phyloP scores from a whole-genome alignment of 1,140 invertebrate genomes.

The Potamilus streckersoni region DNA sequence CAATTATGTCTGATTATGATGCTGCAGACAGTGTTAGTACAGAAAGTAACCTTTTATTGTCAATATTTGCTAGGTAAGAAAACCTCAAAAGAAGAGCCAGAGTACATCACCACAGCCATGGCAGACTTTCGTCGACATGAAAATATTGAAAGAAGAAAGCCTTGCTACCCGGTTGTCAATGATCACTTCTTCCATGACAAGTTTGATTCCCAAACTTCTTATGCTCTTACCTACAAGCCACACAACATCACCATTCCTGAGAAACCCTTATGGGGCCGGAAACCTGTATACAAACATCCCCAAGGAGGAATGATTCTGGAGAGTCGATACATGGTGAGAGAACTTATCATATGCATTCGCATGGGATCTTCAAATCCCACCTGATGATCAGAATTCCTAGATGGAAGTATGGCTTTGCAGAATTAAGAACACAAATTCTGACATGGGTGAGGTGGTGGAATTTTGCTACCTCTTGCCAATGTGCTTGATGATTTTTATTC shows the following conservation, averaged over 20 bases:
- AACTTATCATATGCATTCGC: not conserved
- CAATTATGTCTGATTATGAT: no score
- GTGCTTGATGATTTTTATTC: no score
- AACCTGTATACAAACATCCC: conserved; percentile 22
- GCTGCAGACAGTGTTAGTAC: no score
- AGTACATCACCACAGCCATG: conserved; percentile 9
- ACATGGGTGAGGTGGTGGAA: no score
- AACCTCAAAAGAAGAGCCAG: not conserved
- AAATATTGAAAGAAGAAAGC: conserved; percentile 1
- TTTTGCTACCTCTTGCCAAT: no score
- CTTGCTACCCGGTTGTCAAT: conserved; percentile 3
- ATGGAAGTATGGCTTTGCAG: not conserved
- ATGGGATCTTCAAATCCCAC: not conserved
- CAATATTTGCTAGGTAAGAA: conserved; percentile 2
- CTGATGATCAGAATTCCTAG: not conserved
- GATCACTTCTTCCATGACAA: conserved; percentile 4
- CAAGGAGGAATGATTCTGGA: conserved; percentile 11
- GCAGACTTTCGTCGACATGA: conserved; percentile 18
- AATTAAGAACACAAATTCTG: no score
- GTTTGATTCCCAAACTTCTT: conserved; percentile 21
- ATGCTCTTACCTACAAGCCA: conserved; percentile 10
- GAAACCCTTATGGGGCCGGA: conserved; percentile 23
- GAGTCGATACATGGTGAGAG: conserved; percentile 21
- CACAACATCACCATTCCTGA: conserved; percentile 13
- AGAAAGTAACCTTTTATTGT: no score